These are phyloP conservation scores for Scolopax rusticola DNA, from an alignment of 2,797 vertebrate genomes.

Conservation along the genomic window DNA sequence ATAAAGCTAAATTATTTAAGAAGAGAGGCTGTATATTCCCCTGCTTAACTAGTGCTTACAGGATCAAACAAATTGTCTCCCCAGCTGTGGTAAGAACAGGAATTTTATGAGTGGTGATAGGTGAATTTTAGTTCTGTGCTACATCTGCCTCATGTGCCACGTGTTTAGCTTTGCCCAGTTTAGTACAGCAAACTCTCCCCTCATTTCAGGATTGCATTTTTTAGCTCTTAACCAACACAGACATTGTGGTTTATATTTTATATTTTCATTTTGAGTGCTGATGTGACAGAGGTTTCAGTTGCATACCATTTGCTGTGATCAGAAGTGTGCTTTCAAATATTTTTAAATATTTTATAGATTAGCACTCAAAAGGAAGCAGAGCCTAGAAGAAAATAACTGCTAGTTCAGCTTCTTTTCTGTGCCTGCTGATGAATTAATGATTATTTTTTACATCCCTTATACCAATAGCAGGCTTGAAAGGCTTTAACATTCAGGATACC, in stretches of 20 bases:
- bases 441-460: slow-evolving; percentile 6
- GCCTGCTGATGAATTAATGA: slow-evolving; percentile 38
- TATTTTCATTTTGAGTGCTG: background rate
- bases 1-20: slow-evolving; percentile 30
- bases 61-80: background rate
- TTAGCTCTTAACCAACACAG: background rate
- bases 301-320: background rate
- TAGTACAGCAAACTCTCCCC: background rate
- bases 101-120: background rate
- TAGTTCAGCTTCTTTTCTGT: slow-evolving; percentile 15
- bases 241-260: background rate
- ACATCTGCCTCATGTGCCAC: background rate
- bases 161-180: background rate
- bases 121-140: background rate
- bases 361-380: slow-evolving; percentile 5
- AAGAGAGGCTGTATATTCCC: background rate
- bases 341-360: slow-evolving; percentile 49
- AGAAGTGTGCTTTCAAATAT: slow-evolving; percentile 27
- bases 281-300: background rate
- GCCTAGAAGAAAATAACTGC: background rate
- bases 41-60: background rate
- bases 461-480: background rate
- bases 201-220: background rate
- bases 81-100: background rate
- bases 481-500: background rate